phyloP scores from a whole-genome alignment of 1,140 invertebrate species.

The Diachasma alloeum region DNA sequence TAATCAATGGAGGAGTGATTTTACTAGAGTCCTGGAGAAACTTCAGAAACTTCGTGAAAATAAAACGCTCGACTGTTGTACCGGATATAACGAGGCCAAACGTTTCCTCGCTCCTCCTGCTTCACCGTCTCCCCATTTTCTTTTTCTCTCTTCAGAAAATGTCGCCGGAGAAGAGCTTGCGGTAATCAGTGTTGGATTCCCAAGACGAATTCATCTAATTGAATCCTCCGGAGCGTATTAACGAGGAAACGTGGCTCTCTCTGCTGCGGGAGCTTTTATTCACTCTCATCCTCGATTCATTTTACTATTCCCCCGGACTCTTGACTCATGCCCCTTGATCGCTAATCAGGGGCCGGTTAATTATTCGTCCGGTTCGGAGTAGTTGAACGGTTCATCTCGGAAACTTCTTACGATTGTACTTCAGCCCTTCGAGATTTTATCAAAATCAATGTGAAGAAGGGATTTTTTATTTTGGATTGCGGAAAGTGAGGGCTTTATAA shows the following conservation, averaged over 20 bases:
- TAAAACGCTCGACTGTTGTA: neutral
- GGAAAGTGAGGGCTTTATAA: no score
- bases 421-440: no score
- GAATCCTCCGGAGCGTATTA: conserved; percentile 45
- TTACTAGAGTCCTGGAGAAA: neutral
- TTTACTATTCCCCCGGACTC: neutral
- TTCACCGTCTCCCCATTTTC: neutral
- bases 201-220: conserved; percentile 47
- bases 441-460: no score
- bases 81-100: neutral
- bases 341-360: neutral
- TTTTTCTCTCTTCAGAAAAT: neutral
- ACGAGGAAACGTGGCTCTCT: conserved; percentile 24
- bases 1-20: neutral
- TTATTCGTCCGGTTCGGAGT: neutral
- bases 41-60: neutral
- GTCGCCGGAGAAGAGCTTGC: conserved; percentile 20
- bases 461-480: no score
- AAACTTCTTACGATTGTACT: neutral
- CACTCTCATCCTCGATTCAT: neutral
- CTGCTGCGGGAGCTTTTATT: neutral
- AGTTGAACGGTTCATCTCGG: neutral
- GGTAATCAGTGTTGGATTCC: conserved; percentile 38
- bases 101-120: neutral
- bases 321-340: neutral